Evolutionary conservation across 2,797 vertebrate species (phyloP), one percentile per base, ranked within the genome.

Genomic region (Channallabes apus): DNA sequence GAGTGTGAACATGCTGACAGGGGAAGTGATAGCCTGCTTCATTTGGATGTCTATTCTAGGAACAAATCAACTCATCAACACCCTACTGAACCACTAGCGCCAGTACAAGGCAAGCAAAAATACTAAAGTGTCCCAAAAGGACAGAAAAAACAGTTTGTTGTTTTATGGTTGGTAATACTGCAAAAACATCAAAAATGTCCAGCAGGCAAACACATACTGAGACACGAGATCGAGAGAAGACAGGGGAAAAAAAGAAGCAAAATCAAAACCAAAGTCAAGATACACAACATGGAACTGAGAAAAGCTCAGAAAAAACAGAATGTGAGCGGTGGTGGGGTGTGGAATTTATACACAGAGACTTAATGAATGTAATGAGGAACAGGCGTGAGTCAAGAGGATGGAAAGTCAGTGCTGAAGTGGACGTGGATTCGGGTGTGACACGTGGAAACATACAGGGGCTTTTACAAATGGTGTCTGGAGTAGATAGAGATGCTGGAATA

Each of bases 41-140:
- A 79, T 79, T 79, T 62, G 58, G 61, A 62, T n/a, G 58, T 79
- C 76, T 79, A 79, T 79, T 79, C 58, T 79, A 38, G 76, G 76
- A 79, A 62, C 35, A 72, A 71, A 69, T 59, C 24, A 84, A 38
- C 64, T 79, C 75, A 69, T 84, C n/a, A 84, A 54, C 27, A 27
- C 58, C 83, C 51, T 24, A 41, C 79, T 38, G 65, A 82, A 82
- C 61, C 58, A 79, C 32, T n/a, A 79, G 32, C 6, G 12, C 76
- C 29, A 59, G 75, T 78, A 61, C 41, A 51, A 65, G 59, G 65
- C 78, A 65, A 82, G 27, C 27, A 56, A 68, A 54, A 64, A 76
- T 32, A 12, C n/a, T n/a, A 15, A 58, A 77, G 54, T 32, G 73
- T 56, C 73, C 51, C 73, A 59, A 77, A 77, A 58, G 75, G 54